Evolutionary conservation across 2,888 invertebrate genomes (phyloP).

Genomic region (Pristionchus entomophagus): DNA sequence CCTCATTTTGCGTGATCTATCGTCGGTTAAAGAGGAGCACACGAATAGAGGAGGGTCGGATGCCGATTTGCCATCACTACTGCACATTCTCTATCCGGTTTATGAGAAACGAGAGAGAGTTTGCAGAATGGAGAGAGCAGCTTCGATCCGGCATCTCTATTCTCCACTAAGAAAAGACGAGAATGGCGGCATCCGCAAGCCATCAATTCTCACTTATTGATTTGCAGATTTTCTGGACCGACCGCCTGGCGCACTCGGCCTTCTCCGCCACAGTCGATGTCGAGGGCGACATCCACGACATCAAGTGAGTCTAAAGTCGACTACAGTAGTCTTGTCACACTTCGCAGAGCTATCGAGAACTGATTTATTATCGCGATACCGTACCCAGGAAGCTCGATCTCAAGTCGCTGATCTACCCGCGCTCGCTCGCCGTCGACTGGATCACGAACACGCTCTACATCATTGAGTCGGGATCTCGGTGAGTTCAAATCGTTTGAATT

Average conservation of each 20-base stretch:
- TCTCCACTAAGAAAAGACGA: too few species aligned
- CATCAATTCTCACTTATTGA: neutral
- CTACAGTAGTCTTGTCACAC: neutral
- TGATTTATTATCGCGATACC: neutral
- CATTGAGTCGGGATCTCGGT: conserved; percentile 58
- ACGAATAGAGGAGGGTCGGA: too few species aligned
- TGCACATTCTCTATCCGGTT: too few species aligned
- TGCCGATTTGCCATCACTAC: too few species aligned
- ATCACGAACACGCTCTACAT: conserved; percentile 92
- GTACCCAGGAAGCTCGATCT: conserved; percentile 68
- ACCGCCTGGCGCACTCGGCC: conserved; percentile 72
- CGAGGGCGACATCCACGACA: conserved; percentile 71
- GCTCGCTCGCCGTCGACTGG: conserved; percentile 91
- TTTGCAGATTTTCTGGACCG: conserved; percentile 83
- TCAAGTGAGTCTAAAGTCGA: conserved; percentile 56
- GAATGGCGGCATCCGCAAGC: too few species aligned
- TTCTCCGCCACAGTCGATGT: conserved; percentile 72
- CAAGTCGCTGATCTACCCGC: conserved; percentile 74
- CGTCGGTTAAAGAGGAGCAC: too few species aligned
- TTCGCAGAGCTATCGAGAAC: neutral
- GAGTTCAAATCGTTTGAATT: neutral
- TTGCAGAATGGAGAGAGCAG: too few species aligned
- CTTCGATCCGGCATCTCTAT: too few species aligned
- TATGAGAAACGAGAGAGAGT: too few species aligned
- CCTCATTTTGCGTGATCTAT: too few species aligned